Base-by-base conservation (phyloP, 1,140 invertebrate species). In the Cyrtorhinus lividipennis region DNA sequence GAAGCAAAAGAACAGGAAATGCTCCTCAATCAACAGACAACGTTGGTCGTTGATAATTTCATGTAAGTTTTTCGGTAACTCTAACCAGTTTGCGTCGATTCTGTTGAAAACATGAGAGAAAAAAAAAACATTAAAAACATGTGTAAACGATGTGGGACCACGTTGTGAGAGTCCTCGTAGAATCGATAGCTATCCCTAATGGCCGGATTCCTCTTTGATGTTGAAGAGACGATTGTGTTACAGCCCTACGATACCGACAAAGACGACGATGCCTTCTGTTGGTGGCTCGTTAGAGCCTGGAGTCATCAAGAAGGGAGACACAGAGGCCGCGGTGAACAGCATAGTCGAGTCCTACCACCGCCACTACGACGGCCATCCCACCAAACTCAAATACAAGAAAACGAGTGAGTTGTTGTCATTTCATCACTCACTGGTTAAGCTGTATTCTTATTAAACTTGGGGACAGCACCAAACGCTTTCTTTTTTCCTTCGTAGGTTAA, bases 271-370 rank as follows among this genome's bases (percentile, higher is more conserved):
- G 10, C 48, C 48, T 3, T 53, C 65, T 73, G 72, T 13, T 75
- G 73, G 67, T 74, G 73, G 69, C 73, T 71, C 62, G 59, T 73
- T 72, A 62, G 74, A 77, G 20, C 61, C 66, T 1, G 78, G 77
- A 64, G 75, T 81, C 64, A 73, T 84, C 56, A 79, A 81, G 2
- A 77, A 80, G 46, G 85, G 85, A 67, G 82, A 86, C 70, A 84
- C 86, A 69, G 80, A 84, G 26, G 84, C 84, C 15, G 79, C 88
- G 59, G 73, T 85, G 67, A 81, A 86, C 71, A 86, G 82, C 70
- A 84, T 88, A 60, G 84, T 82, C 1, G 78, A 83, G 2, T 80
- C 81, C 8, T 85, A 85, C 71, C 70, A 72, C 53, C 68, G 73
- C 44, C 71, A 78, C 75, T 73, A 78, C 68, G 69, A 53, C 48